Conservation (phyloP, 2,888 invertebrate species). For the Seira ritae region DNA sequence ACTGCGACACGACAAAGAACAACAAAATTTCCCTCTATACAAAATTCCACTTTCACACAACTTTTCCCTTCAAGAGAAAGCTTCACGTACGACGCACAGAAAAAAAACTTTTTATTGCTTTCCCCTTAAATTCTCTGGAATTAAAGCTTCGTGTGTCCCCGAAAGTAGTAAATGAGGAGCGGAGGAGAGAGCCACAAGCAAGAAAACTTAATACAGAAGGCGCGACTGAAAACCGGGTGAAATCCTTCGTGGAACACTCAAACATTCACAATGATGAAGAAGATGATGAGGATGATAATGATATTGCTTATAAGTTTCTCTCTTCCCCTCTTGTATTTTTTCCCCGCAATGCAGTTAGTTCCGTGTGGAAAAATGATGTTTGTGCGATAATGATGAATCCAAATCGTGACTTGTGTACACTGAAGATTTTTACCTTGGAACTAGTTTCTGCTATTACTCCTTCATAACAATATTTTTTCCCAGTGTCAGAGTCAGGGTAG, state of each 20-base stretch:
- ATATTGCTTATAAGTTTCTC: background rate
- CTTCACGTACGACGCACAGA: background rate
- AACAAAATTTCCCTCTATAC: background rate
- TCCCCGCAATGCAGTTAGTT: constrained; percentile 42
- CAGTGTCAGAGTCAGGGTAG: constrained; percentile 2
- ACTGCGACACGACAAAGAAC: background rate
- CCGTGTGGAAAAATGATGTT: constrained; percentile 4
- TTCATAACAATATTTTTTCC: constrained; percentile 24
- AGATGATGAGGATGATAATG: constrained; percentile 25
- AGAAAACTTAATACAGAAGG: background rate
- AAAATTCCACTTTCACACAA: background rate
- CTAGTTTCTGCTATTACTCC: constrained; percentile 15
- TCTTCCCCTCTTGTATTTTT: background rate
- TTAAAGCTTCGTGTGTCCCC: constrained; percentile 1
- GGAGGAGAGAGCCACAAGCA: background rate
- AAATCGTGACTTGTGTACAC: constrained; percentile 23
- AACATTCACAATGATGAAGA: background rate
- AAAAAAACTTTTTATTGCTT: background rate
- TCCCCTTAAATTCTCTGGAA: background rate
- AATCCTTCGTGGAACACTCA: background rate
- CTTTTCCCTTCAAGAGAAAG: background rate
- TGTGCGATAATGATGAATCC: constrained; percentile 40
- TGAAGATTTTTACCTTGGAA: constrained; percentile 52
- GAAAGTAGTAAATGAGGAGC: background rate
- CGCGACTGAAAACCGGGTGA: background rate